Percentiles rank a stretch among this genome's conserved stretches.
phyloP scores from a whole-genome alignment of 2,797 vertebrate genomes.

The Hybognathus amarus region DNA sequence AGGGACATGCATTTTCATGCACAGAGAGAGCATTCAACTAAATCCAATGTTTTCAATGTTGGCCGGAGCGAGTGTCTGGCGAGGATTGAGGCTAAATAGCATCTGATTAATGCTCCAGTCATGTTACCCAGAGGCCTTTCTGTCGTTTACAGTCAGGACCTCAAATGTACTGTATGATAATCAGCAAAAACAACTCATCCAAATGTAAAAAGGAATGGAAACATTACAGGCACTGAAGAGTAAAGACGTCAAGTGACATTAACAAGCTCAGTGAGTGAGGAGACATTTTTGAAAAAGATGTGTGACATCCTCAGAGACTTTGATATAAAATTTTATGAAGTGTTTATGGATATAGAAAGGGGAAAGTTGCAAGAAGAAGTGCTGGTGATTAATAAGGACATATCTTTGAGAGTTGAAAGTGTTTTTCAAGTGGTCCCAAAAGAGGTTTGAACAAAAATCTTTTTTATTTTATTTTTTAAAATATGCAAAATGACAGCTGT shows the following conservation, averaged over 20 bases:
- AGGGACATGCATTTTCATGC: constrained; percentile 7
- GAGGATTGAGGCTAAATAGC: neutral
- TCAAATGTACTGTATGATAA: constrained; percentile 20
- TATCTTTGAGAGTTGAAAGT: neutral
- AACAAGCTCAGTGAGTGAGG: neutral
- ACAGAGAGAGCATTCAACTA: constrained; percentile 6
- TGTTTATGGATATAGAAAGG: constrained; percentile 4
- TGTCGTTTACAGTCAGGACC: neutral
- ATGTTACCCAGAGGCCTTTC: neutral
- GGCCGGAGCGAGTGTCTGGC: neutral
- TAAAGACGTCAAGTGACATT: neutral
- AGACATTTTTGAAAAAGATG: neutral
- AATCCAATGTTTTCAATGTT: constrained; percentile 11
- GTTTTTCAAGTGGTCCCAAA: neutral
- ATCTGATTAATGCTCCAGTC: constrained; percentile 19
- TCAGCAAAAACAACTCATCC: neutral
- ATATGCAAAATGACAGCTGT: constrained; percentile 1
- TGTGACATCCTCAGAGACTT: constrained; percentile 14
- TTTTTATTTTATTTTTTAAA: neutral
- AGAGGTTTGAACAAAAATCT: neutral
- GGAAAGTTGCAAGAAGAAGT: neutral
- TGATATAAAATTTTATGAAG: constrained; percentile 13
- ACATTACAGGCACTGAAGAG: neutral
- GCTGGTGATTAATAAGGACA: neutral
- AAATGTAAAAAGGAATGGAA: neutral